Percentiles rank a stretch among this genome's conserved stretches.
Evolutionary conservation across 2,113 vertebrate species (phyloP).

Genomic region (Melanostigma gelatinosum): DNA sequence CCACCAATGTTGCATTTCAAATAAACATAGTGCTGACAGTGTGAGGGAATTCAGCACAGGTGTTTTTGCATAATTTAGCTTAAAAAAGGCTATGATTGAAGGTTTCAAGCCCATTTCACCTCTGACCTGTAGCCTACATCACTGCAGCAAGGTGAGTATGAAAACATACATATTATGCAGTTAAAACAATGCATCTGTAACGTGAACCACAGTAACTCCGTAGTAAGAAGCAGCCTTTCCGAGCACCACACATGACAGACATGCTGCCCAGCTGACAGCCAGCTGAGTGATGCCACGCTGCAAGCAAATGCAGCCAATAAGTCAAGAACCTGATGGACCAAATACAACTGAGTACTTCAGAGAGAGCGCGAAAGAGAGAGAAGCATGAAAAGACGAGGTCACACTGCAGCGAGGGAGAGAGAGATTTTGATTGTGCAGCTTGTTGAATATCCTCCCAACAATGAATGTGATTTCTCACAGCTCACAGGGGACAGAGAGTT

Average conservation of each 20-base stretch:
- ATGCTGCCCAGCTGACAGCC: constrained; percentile 10
- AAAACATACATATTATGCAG: background rate
- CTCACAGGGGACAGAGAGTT: constrained; percentile 5
- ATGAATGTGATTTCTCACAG: constrained; percentile 18
- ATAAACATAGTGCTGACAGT: background rate
- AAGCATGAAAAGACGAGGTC: constrained; percentile 28
- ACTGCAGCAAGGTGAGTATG: constrained; percentile 8
- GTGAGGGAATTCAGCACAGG: background rate
- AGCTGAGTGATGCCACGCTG: constrained; percentile 37
- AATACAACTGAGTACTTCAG: constrained; percentile 29
- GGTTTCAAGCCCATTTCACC: background rate
- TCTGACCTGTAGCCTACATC: background rate
- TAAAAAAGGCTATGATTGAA: background rate
- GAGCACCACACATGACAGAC: constrained; percentile 19
- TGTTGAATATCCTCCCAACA: constrained; percentile 25
- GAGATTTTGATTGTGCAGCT: constrained; percentile 24
- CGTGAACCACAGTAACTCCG: background rate
- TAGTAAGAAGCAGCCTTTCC: background rate
- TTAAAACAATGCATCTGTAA: background rate
- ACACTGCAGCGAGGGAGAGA: background rate
- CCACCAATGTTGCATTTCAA: background rate
- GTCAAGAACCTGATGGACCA: constrained; percentile 47
- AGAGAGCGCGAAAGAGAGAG: constrained; percentile 3
- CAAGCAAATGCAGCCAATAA: constrained; percentile 35
- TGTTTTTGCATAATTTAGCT: background rate